phyloP scores from a whole-genome alignment of 37 sponge, comb jelly and placozoan species.

The Oopsacas minuta region DNA sequence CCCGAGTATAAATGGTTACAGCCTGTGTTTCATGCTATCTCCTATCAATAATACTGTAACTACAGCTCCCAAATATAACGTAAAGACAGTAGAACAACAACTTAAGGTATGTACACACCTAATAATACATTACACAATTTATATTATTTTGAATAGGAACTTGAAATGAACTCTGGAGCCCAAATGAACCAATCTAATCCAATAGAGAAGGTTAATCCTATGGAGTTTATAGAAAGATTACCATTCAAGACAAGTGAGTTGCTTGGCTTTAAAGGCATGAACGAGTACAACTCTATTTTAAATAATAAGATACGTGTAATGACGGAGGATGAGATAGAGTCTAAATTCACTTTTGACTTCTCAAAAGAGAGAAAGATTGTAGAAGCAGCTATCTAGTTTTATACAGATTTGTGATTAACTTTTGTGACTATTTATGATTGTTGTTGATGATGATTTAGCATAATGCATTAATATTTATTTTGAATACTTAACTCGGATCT shows the following conservation, averaged over 20 bases:
- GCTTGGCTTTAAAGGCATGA: background rate
- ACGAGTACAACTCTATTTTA: background rate
- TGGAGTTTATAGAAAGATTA: background rate
- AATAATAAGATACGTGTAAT: background rate
- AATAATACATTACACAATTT: background rate
- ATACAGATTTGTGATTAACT: background rate
- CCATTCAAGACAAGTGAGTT: background rate
- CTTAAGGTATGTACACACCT: background rate
- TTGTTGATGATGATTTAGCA: background rate
- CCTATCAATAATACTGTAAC: background rate
- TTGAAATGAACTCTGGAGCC: background rate
- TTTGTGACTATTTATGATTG: background rate
- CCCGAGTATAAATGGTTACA: background rate
- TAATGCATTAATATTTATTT: background rate
- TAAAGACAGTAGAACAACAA: background rate
- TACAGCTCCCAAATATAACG: background rate
- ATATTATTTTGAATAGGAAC: background rate
- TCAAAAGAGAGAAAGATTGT: background rate
- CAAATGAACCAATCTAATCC: background rate
- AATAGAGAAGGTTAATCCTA: background rate
- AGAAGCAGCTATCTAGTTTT: background rate
- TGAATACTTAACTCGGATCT: no score
- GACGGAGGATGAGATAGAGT: background rate
- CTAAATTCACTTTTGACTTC: background rate
- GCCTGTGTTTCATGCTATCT: constrained; percentile 4